Evolutionary conservation across 1,140 invertebrate species (phyloP), one percentile per base, ranked within the genome.

Genomic region (Scaptomyza montana): DNA sequence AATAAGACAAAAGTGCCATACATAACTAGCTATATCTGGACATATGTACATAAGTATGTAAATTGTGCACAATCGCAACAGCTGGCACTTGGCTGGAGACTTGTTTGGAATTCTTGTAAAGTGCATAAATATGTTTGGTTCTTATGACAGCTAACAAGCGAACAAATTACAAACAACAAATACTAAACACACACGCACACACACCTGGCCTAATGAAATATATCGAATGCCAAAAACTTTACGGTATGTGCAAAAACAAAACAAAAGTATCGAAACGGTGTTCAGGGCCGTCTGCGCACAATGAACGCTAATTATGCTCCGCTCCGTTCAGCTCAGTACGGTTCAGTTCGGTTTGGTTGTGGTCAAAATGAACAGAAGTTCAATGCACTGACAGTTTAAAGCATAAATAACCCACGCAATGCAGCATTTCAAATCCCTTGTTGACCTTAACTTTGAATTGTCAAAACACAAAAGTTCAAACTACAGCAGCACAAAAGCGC

Each of bases 381-480:
- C 81, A 86, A 78, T 87, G 81, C 81, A 86, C 81, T 71, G 19
- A 43, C 30, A 9, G 33, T 36, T 25, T 10, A 30, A 39, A 39
- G 54, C 56, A 65, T 19, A 41, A 33, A 63, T 19, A 41, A 33
- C 68, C 60, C 63, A 73, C 66, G 66, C 66, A 71, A 61, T 89
- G 84, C 84, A 87, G 84, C 84, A 89, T 87, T 87, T 89, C 79
- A 87, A 87, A 87, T 89, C 84, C 84, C 84, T 89, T 80, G 84
- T 87, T 89, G 84, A 87, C 84, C 84, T 87, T 87, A 87, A 89
- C 84, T 87, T 87, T 87, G 84, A 87, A 87, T 87, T 87, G 84
- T 87, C 84, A 84, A 87, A 87, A 87, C 75, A 87, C 65, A 78
- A 87, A 89, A 87, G 84, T 87, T 87, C 84, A 87, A 74, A 74